phyloP scores from a whole-genome alignment of 2,888 invertebrate genomes.

The Oscheius sp. region DNA sequence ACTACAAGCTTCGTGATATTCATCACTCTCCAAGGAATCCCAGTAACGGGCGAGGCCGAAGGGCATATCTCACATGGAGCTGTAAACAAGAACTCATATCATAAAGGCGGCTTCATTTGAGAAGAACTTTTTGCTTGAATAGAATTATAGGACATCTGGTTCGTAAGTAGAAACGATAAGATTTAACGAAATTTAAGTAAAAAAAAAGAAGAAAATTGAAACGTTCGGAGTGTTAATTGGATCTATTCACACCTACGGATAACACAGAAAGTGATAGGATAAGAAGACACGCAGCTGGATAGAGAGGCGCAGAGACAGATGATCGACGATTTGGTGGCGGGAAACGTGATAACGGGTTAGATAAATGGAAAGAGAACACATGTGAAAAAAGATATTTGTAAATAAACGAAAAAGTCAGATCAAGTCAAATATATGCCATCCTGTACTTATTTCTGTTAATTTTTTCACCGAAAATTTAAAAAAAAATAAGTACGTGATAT shows the following conservation, averaged over 20 bases:
- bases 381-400: not conserved
- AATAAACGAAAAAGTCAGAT: too few species aligned
- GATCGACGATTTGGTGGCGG: conserved; percentile 15
- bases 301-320: conserved; percentile 16
- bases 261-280: conserved; percentile 25
- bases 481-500: too few species aligned
- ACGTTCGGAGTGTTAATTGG: conserved; percentile 15
- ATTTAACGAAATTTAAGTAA: too few species aligned
- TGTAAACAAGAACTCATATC: conserved; percentile 10
- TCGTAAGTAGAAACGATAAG: not conserved
- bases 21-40: conserved; percentile 49
- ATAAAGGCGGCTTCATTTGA: conserved; percentile 13
- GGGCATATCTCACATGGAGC: conserved; percentile 28
- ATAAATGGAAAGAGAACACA: conserved; percentile 15
- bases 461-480: too few species aligned
- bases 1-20: conserved; percentile 11
- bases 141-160: not conserved
- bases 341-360: conserved; percentile 18
- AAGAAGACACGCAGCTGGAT: not conserved
- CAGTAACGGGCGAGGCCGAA: conserved; percentile 47
- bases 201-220: not conserved
- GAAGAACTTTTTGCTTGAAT: conserved; percentile 1
- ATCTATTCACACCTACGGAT: conserved; percentile 29
- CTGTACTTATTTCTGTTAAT: too few species aligned
- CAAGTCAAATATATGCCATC: too few species aligned